Evolutionary conservation across 1,140 invertebrate genomes (phyloP).

Genomic region (Centruroides vittatus): DNA sequence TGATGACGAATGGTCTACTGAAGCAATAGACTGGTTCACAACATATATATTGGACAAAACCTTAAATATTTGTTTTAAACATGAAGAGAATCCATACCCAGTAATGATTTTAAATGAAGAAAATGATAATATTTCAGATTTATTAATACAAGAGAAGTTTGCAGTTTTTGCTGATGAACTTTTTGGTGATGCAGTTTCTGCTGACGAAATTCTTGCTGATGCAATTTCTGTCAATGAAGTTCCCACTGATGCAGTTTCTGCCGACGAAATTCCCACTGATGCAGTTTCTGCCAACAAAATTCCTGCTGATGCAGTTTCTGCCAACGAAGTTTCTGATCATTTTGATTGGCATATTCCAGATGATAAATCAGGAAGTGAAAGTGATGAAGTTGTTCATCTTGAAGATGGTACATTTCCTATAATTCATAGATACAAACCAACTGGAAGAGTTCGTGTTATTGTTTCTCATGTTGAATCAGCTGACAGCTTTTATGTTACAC

Average conservation of each 20-base stretch:
- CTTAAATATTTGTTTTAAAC: conserved; percentile 4
- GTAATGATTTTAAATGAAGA: conserved; percentile 9
- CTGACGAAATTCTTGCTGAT: conserved; percentile 6
- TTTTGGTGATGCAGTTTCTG: conserved; percentile 6
- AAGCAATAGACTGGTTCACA: not conserved
- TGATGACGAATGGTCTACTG: conserved; percentile 1
- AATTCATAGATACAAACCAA: not conserved
- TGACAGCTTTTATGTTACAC: conserved; percentile 6
- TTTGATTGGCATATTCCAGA: too few species aligned
- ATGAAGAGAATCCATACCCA: conserved; percentile 6
- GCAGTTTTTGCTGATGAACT: conserved; percentile 4
- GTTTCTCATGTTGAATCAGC: conserved; percentile 7
- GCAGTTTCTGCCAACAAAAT: conserved; percentile 2
- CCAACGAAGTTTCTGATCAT: conserved; percentile 1
- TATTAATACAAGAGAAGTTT: conserved; percentile 5
- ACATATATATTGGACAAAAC: not conserved
- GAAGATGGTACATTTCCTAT: not conserved
- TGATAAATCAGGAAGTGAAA: not conserved
- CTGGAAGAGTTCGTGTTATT: not conserved
- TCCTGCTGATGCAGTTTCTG: not conserved
- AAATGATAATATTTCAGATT: conserved; percentile 3
- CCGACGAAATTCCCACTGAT: conserved; percentile 4
- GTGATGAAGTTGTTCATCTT: not conserved
- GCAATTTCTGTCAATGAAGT: conserved; percentile 1
- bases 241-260: not conserved